These are phyloP conservation scores for Oncorhynchus gorbuscha DNA, from an alignment of 2,113 vertebrate genomes.

Conservation along the genomic window DNA sequence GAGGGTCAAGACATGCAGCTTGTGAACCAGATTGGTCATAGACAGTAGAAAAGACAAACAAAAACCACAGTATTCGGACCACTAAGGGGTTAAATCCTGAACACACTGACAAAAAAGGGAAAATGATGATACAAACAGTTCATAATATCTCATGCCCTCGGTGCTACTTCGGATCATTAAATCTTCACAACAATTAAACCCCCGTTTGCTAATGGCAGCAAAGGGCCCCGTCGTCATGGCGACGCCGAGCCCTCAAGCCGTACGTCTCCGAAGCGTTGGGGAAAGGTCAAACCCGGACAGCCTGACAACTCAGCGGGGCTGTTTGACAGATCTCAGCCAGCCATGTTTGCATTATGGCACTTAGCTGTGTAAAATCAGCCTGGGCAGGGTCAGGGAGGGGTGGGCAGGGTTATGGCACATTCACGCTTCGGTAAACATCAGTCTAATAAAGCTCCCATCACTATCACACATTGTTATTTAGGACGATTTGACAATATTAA, in stretches of 20 bases:
- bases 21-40: neutral
- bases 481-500: constrained; percentile 52
- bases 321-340: constrained; percentile 71
- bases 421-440: constrained; percentile 69
- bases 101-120: constrained; percentile 36
- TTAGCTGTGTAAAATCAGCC: constrained; percentile 70
- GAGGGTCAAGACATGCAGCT: constrained; percentile 9
- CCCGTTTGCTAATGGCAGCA: constrained; percentile 71
- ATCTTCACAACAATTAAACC: constrained; percentile 77
- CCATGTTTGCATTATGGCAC: constrained; percentile 72
- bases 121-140: constrained; percentile 69
- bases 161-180: constrained; percentile 74
- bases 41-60: constrained; percentile 15
- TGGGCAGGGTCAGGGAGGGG: constrained; percentile 55
- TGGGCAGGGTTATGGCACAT: constrained; percentile 35
- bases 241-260: constrained; percentile 68
- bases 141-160: constrained; percentile 72
- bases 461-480: constrained; percentile 63
- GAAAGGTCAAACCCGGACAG: constrained; percentile 73
- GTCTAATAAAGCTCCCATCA: constrained; percentile 70
- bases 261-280: constrained; percentile 66
- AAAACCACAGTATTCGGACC: neutral
- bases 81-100: constrained; percentile 52
- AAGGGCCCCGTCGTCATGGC: constrained; percentile 70
- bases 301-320: constrained; percentile 69